A percentile compares a stretch with the other conserved stretches of the same genome.
Conservation (phyloP, 2,797 vertebrate species). For the Coregonus suidteri region DNA sequence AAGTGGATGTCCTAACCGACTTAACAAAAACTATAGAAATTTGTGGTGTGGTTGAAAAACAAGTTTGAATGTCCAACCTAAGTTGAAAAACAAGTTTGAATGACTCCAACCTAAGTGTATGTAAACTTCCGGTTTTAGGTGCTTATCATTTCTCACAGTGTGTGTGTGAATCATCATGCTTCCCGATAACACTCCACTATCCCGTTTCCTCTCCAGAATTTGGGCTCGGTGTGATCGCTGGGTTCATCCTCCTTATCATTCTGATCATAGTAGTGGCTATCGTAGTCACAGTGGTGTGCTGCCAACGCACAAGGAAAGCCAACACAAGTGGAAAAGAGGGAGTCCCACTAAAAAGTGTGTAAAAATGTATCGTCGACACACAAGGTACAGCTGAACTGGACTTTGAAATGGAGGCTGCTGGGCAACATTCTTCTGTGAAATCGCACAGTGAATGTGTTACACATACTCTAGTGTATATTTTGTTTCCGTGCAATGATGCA, state of each 20-base stretch:
- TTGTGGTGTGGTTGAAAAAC: no score
- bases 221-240: slow-evolving; percentile 71
- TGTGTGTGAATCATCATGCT: not conserved
- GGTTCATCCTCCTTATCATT: slow-evolving; percentile 64
- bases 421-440: slow-evolving; percentile 81
- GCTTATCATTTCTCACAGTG: not conserved
- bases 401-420: slow-evolving; percentile 8
- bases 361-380: slow-evolving; percentile 10
- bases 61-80: no score
- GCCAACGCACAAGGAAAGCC: slow-evolving; percentile 65
- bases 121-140: not conserved
- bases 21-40: no score
- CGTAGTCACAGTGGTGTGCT: slow-evolving; percentile 69
- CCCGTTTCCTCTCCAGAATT: slow-evolving; percentile 69
- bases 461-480: slow-evolving; percentile 6
- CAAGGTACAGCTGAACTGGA: slow-evolving; percentile 40
- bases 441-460: slow-evolving; percentile 43
- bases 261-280: slow-evolving; percentile 63
- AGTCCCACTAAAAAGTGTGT: slow-evolving; percentile 59
- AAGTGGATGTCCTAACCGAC: no score
- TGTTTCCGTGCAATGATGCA: not conserved
- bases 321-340: slow-evolving; percentile 55
- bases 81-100: no score
- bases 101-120: no score
- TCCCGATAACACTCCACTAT: not conserved